These are phyloP conservation scores for Myathropa florea DNA, from an alignment of 2,888 invertebrate genomes.

Conservation along the genomic window DNA sequence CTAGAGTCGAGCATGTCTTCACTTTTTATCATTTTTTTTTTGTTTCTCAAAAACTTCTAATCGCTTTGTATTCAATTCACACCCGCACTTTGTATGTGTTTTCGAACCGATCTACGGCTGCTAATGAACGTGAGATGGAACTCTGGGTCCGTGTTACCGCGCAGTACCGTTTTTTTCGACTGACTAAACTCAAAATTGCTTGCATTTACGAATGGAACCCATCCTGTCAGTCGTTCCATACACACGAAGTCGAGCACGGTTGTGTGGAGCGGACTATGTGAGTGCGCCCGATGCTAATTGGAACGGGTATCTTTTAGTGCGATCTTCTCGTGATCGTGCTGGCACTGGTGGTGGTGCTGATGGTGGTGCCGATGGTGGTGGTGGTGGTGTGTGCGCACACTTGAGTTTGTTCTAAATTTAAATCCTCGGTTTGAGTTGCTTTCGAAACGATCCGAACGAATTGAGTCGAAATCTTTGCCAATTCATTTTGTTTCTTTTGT, in stretches of 20 bases:
- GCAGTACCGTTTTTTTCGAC: constrained; percentile 62
- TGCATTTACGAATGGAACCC: constrained; percentile 49
- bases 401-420: constrained; percentile 67
- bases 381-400: constrained; percentile 32
- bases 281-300: constrained; percentile 46
- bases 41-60: neutral
- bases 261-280: constrained; percentile 28
- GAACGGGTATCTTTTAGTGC: constrained; percentile 36
- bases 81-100: neutral
- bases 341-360: neutral
- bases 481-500: constrained; percentile 6
- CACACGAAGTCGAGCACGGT: constrained; percentile 26
- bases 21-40: constrained; percentile 78
- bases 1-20: constrained; percentile 77
- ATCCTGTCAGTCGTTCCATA: constrained; percentile 47
- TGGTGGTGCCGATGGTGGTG: neutral
- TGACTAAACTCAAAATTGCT: constrained; percentile 56
- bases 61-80: neutral
- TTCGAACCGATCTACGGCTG: constrained; percentile 9
- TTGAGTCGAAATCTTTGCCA: constrained; percentile 62
- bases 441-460: constrained; percentile 26
- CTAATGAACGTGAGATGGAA: constrained; percentile 2
- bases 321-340: neutral
- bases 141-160: constrained; percentile 25
- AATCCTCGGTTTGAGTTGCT: constrained; percentile 41